phyloP scores from a whole-genome alignment of 2,113 vertebrate species.

The Charina bottae region DNA sequence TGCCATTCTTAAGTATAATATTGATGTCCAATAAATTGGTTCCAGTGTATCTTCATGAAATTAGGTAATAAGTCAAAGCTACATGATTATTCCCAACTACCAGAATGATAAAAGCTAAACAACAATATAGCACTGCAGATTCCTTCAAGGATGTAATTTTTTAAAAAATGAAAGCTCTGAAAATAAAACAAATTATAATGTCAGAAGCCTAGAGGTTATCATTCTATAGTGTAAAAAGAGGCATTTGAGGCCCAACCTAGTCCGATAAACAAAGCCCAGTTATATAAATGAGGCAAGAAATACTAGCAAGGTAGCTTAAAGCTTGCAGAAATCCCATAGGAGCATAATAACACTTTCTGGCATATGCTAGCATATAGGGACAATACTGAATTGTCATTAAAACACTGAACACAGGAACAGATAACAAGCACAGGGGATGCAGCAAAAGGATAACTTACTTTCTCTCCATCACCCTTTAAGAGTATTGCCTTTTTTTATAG shows the following conservation, averaged over 20 bases:
- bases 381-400: not conserved
- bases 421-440: not conserved
- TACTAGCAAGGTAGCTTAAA: not conserved
- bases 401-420: not conserved
- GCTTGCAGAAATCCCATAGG: not conserved
- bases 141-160: slow-evolving; percentile 16
- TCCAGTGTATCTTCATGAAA: not conserved
- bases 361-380: slow-evolving; percentile 4
- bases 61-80: not conserved
- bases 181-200: not conserved
- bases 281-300: slow-evolving; percentile 11
- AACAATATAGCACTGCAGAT: not conserved
- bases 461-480: not conserved
- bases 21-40: not conserved
- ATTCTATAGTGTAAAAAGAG: not conserved
- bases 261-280: not conserved
- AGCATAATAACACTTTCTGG: not conserved
- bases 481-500: not conserved
- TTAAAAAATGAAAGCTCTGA: not conserved
- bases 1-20: not conserved
- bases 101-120: not conserved
- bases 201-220: accelerated
- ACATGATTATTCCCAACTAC: slow-evolving; percentile 16
- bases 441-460: not conserved
- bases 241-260: not conserved